phyloP scores from a whole-genome alignment of 2,113 vertebrate genomes.

The Cacatua alba region DNA sequence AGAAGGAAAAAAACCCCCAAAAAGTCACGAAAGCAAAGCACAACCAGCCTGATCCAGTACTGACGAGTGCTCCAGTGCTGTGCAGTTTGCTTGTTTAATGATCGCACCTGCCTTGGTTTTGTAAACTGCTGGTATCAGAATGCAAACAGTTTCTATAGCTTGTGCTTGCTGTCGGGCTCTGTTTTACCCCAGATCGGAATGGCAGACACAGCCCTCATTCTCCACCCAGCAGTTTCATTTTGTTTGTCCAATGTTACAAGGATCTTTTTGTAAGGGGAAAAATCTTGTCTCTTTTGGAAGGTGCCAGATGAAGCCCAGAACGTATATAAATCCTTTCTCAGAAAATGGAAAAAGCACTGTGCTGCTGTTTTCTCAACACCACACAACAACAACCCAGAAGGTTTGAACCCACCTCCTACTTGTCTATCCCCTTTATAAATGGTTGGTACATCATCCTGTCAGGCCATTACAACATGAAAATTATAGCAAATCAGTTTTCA shows the following conservation, averaged over 20 bases:
- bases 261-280: not conserved
- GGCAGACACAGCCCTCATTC: not conserved
- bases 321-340: not conserved
- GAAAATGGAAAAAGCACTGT: not conserved
- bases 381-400: not conserved
- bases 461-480: not conserved
- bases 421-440: not conserved
- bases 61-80: accelerated
- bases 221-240: not conserved
- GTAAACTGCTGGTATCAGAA: not conserved
- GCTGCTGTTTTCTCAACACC: not conserved
- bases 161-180: accelerated
- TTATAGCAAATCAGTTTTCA: not conserved
- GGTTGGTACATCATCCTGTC: not conserved
- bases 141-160: not conserved
- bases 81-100: not conserved
- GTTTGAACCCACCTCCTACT: not conserved
- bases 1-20: accelerated
- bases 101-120: not conserved
- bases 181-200: not conserved
- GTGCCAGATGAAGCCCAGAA: not conserved
- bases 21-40: not conserved
- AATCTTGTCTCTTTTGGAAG: not conserved
- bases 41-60: not conserved
- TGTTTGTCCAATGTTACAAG: not conserved